Base-by-base conservation (phyloP, 2,113 vertebrate species). In the Empidonax alnorum region DNA sequence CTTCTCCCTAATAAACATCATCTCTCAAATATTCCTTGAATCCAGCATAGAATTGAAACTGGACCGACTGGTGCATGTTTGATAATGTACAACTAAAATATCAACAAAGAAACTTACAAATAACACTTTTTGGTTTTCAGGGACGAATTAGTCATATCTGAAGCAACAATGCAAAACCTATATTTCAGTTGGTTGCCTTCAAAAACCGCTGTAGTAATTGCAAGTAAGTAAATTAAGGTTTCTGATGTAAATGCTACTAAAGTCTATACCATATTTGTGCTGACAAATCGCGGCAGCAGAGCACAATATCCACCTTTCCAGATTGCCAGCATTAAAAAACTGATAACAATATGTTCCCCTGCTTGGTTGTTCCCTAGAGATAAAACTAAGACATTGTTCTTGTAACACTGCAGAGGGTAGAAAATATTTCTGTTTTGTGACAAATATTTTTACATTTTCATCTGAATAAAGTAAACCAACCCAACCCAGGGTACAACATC, bases 211-310 rank as follows among this genome's bases (percentile, higher is more conserved):
- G 9, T 30, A 80, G 46, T 62, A 85, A 89, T 37, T 77, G 37
- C 49, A 42, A 7, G 8, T 42, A 47, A 80, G 68, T 82, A 84
- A 95, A 94, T 96, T 28, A 82, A 46, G 42, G 31, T n/a, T 94
- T 87, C 41, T 79, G 90, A 84, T 59, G 42, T 39, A 94, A 95
- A 93, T 67, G 61, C 56, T 79, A 68, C 81, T 90, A 42, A 89
- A 84, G 35, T 50, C 67, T 78, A 47, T 75, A 76, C 9, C 14
- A 16, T 15, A 50, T 53, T 83, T n/a, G 41, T 73, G 46, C 58
- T 80, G 67, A 73, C 79, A 67, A 83, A 76, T 23, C 85, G 84
- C 59, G 89, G 55, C 31, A 80, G 66, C 39, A 82, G 66, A 89
- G 61, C 28, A 67, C 41, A 73, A 25, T 62, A 93, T 47, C 84